Conservation (phyloP, 2,113 vertebrate genomes). For the Emydocephalus ijimae region DNA sequence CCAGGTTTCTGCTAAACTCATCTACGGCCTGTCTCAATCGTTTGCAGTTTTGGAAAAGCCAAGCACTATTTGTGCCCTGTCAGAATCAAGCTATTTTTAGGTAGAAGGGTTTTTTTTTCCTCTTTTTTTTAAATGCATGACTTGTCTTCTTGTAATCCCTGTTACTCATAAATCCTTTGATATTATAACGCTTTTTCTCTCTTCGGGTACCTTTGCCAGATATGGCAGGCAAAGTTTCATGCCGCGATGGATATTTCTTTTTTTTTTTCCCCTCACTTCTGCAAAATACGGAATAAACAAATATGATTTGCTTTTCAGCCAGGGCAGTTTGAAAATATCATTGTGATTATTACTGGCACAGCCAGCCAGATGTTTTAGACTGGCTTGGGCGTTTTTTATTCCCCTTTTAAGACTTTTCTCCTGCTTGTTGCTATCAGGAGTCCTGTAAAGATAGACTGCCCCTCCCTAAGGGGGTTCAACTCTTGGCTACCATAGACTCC, state of each 20-base stretch:
- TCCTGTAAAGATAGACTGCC: neutral
- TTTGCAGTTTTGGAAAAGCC: neutral
- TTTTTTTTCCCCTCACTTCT: neutral
- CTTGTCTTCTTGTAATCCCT: neutral
- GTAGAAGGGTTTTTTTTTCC: neutral
- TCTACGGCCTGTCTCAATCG: neutral
- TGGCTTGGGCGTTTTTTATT: neutral
- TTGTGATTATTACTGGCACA: neutral
- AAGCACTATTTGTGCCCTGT: neutral
- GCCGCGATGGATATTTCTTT: neutral
- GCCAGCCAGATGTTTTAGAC: neutral
- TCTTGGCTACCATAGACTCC: neutral
- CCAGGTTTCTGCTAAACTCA: constrained; percentile 58
- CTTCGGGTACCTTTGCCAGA: neutral
- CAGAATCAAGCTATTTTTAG: constrained; percentile 1
- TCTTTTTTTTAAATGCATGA: neutral
- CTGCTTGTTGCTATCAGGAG: neutral
- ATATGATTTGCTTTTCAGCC: neutral
- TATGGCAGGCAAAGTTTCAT: neutral
- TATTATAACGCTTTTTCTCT: neutral
- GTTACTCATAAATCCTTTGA: neutral
- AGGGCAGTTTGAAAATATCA: neutral
- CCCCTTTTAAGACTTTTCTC: neutral
- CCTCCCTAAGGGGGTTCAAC: neutral
- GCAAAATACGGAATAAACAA: neutral